A percentile compares a stretch with the other conserved stretches of the same genome.
Conservation (phyloP, 1,140 invertebrate genomes). For the Matsumurasca onukii region DNA sequence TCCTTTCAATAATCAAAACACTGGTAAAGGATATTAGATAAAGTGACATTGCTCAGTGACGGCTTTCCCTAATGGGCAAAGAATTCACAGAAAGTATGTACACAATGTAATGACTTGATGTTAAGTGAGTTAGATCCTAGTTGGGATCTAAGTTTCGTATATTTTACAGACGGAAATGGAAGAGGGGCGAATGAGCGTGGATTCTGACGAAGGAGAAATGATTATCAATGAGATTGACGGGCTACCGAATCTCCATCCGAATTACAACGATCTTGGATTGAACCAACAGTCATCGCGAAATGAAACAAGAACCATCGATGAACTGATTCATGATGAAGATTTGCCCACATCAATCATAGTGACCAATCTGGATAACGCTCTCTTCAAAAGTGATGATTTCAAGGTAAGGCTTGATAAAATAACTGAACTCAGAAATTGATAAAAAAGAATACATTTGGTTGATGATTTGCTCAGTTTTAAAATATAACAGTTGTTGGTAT, state of each 20-base stretch:
- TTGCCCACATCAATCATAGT: conserved; percentile 87
- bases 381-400: conserved; percentile 71
- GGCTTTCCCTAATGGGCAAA: too few relatives aligned
- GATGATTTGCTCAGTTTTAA: neutral
- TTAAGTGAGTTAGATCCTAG: too few relatives aligned
- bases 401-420: conserved; percentile 64
- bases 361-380: conserved; percentile 78
- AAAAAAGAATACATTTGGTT: too few relatives aligned
- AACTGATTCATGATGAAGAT: conserved; percentile 69
- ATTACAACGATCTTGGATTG: conserved; percentile 53
- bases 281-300: conserved; percentile 51
- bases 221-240: conserved; percentile 83
- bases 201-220: conserved; percentile 42
- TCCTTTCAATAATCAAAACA: too few relatives aligned
- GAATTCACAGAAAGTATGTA: too few relatives aligned
- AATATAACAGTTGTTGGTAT: neutral
- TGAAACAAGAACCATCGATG: conserved; percentile 54
- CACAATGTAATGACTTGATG: too few relatives aligned
- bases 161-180: conserved; percentile 33
- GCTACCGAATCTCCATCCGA: conserved; percentile 76
- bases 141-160: too few relatives aligned
- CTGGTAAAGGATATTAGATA: too few relatives aligned
- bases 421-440: too few relatives aligned
- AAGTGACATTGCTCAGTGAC: too few relatives aligned
- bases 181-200: conserved; percentile 41